These are phyloP conservation scores for Campoplex nolae DNA, from an alignment of 2,888 invertebrate genomes.

Conservation along the genomic window DNA sequence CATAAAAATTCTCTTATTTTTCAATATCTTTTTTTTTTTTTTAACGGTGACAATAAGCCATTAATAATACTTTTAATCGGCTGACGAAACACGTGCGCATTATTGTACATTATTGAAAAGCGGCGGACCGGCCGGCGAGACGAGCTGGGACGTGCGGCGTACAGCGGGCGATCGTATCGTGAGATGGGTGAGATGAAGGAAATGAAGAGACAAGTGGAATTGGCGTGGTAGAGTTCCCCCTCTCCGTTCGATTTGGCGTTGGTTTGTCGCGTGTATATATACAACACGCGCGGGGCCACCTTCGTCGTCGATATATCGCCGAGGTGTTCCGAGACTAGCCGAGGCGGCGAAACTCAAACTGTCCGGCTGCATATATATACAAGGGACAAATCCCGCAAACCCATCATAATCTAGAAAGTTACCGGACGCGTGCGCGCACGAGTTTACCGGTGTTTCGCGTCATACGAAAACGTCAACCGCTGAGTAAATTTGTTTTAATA, in stretches of 20 bases:
- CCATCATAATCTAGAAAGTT: constrained; percentile 81
- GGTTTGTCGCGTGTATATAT: constrained; percentile 29
- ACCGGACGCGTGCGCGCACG: constrained; percentile 67
- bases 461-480: neutral
- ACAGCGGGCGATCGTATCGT: neutral
- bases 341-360: constrained; percentile 54
- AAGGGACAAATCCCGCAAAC: constrained; percentile 83
- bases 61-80: neutral
- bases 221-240: constrained; percentile 25
- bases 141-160: neutral
- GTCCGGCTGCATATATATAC: constrained; percentile 74
- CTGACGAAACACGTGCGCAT: constrained; percentile 29
- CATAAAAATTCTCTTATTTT: too few species aligned
- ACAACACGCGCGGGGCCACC: constrained; percentile 55
- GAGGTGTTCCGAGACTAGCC: constrained; percentile 65
- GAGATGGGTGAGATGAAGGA: neutral
- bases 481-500: constrained; percentile 1
- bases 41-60: neutral
- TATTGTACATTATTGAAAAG: constrained; percentile 26
- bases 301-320: constrained; percentile 47
- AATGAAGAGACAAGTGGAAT: neutral
- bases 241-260: constrained; percentile 14
- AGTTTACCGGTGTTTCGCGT: constrained; percentile 39
- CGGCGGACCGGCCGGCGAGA: neutral
- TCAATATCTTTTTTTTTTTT: too few species aligned